Evolutionary conservation across 2,113 vertebrate genomes (phyloP).

Genomic region (Trogon surrucura): DNA sequence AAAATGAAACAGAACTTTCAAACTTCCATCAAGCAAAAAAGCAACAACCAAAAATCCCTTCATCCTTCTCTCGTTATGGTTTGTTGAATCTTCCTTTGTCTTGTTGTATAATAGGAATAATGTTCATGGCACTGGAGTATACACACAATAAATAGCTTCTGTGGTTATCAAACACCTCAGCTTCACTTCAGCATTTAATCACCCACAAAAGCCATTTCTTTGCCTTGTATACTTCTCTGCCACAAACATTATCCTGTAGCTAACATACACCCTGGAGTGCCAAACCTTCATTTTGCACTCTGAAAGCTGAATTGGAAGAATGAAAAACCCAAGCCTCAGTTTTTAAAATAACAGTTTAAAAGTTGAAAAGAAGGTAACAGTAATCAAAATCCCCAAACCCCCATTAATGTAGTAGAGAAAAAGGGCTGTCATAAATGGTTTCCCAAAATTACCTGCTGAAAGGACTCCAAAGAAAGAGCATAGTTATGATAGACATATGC

Average conservation of each 20-base stretch:
- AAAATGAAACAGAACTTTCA: conserved; percentile 59
- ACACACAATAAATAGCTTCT: conserved; percentile 74
- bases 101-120: conserved; percentile 76
- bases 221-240: conserved; percentile 69
- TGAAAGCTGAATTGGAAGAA: conserved; percentile 33
- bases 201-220: conserved; percentile 73
- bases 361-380: conserved; percentile 21
- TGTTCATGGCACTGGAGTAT: conserved; percentile 78
- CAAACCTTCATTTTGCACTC: conserved; percentile 55
- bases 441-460: conserved; percentile 39
- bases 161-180: conserved; percentile 78
- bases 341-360: conserved; percentile 57
- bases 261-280: conserved; percentile 65
- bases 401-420: background rate
- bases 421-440: background rate
- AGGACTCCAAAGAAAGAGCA: background rate
- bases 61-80: conserved; percentile 71
- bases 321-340: background rate
- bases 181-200: conserved; percentile 76
- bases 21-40: conserved; percentile 59
- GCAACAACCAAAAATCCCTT: background rate
- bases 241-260: conserved; percentile 69
- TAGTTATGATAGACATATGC: background rate
- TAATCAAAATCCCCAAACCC: conserved; percentile 6
- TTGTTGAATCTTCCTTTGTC: conserved; percentile 76